phyloP scores from a whole-genome alignment of 2,797 vertebrate genomes.

The Enteromius viviparus region DNA sequence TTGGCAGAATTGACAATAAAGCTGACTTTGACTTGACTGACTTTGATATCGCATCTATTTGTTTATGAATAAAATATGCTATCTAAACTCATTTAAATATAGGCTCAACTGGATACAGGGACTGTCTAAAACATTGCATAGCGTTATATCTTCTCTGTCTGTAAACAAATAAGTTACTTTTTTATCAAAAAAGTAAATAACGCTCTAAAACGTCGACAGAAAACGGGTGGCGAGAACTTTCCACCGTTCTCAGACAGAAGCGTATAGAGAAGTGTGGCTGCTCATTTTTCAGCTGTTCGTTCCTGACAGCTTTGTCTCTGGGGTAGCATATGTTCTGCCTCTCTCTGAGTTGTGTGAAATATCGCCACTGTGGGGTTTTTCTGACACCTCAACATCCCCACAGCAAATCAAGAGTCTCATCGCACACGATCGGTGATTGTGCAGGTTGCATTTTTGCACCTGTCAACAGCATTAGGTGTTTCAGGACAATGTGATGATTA shows the following conservation, averaged over 20 bases:
- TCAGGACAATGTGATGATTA: not conserved
- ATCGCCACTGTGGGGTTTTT: slow-evolving; percentile 31
- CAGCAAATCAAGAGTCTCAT: slow-evolving; percentile 23
- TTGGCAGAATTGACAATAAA: too few species aligned
- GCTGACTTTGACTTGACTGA: too few species aligned
- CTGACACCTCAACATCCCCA: slow-evolving; percentile 39
- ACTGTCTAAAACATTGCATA: not conserved
- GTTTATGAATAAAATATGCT: not conserved
- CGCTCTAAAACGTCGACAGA: not conserved
- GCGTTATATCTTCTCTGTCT: not conserved
- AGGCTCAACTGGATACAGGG: not conserved
- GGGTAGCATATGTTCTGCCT: slow-evolving; percentile 46
- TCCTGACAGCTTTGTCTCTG: slow-evolving; percentile 24
- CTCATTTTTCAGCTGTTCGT: slow-evolving; percentile 25
- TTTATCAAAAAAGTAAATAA: not conserved
- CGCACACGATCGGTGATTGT: not conserved
- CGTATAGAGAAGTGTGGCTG: slow-evolving; percentile 7
- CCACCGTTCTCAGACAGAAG: not conserved
- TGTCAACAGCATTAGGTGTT: slow-evolving; percentile 32
- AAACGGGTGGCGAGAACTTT: not conserved
- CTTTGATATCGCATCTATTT: not conserved
- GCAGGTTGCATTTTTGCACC: slow-evolving; percentile 18
- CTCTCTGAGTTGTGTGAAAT: slow-evolving; percentile 37
- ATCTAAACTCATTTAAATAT: not conserved
- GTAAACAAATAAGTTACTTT: not conserved